phyloP scores from a whole-genome alignment of 2,113 vertebrate genomes.

The Cinclus cinclus region DNA sequence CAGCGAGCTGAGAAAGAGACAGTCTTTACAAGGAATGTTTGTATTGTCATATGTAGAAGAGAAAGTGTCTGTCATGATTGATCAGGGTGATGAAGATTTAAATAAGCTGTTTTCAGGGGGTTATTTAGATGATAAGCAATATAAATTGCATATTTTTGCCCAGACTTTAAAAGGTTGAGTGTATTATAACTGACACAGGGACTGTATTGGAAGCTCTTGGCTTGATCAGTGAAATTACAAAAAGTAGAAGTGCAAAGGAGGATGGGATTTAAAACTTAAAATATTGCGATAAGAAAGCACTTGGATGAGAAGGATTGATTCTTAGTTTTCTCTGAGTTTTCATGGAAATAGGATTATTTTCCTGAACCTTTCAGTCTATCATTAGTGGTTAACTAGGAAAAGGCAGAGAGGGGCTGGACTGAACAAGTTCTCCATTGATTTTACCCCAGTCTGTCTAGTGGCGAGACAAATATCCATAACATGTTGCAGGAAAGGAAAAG shows the following conservation, averaged over 20 bases:
- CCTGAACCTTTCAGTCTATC: not conserved
- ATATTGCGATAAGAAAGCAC: not conserved
- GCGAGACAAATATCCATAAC: fast-evolving
- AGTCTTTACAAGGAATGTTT: not conserved
- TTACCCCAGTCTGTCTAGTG: not conserved
- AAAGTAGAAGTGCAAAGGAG: not conserved
- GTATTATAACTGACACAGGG: not conserved
- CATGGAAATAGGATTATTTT: not conserved
- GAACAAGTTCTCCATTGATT: not conserved
- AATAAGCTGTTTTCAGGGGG: not conserved
- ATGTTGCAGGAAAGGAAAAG: not conserved
- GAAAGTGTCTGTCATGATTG: not conserved
- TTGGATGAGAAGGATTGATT: not conserved
- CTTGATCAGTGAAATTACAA: not conserved
- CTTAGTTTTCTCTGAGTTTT: not conserved
- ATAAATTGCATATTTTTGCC: constrained; percentile 17
- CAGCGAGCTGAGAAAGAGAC: not conserved
- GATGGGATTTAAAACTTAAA: not conserved
- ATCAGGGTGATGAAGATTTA: not conserved
- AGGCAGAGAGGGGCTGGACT: not conserved
- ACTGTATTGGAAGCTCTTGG: not conserved
- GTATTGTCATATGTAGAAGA: not conserved
- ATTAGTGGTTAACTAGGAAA: not conserved
- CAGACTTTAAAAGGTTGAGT: not conserved
- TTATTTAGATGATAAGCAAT: constrained; percentile 16